Conservation (phyloP, 2,888 invertebrate genomes). For the Dolomedes plantarius region DNA sequence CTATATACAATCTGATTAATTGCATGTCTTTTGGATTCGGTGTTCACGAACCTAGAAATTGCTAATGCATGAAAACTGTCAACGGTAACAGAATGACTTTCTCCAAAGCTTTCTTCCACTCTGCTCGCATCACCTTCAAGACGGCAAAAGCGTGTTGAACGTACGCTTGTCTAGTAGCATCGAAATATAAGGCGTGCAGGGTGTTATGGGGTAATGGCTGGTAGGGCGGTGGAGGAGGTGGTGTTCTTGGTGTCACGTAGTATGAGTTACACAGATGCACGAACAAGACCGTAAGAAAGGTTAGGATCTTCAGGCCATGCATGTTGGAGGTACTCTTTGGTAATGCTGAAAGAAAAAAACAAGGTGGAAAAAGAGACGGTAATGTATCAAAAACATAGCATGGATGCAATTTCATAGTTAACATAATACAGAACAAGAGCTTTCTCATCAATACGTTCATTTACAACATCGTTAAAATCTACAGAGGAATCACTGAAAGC, state of each 20-base stretch:
- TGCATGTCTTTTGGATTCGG: too few relatives aligned
- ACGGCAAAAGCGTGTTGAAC: conserved; percentile 40
- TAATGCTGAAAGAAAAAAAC: too few relatives aligned
- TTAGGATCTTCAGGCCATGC: neutral
- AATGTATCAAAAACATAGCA: too few relatives aligned
- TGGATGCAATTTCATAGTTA: too few relatives aligned
- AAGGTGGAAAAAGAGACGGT: too few relatives aligned
- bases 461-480: too few relatives aligned
- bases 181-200: conserved; percentile 54
- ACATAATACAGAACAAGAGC: too few relatives aligned
- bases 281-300: neutral
- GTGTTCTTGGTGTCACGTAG: neutral
- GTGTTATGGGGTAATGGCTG: conserved; percentile 35
- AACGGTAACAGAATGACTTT: conserved; percentile 46
- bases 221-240: conserved; percentile 38
- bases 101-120: conserved; percentile 53
- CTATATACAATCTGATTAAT: too few relatives aligned
- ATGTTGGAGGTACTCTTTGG: too few relatives aligned
- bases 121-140: conserved; percentile 46
- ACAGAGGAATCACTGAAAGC: too few relatives aligned
- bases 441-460: too few relatives aligned
- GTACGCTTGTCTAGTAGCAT: conserved; percentile 57
- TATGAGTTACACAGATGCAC: neutral
- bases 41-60: too few relatives aligned
- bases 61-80: conserved; percentile 13